Evolutionary conservation across 2,888 invertebrate genomes (phyloP).

Genomic region (Cheilosia impressa): DNA sequence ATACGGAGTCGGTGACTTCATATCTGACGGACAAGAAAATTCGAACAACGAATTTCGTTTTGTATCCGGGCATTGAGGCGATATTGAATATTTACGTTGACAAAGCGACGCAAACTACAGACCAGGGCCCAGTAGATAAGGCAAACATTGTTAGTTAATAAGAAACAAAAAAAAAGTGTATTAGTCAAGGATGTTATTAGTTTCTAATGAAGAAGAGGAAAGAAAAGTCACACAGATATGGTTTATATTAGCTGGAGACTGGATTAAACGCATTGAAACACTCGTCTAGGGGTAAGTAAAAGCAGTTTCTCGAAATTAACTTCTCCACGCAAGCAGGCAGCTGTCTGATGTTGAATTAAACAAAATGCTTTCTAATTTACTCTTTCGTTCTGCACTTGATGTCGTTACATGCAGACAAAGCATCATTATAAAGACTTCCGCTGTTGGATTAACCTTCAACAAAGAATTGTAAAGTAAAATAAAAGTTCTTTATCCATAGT

Average conservation of each 20-base stretch:
- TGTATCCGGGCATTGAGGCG: slow-evolving; percentile 83
- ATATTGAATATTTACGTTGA: slow-evolving; percentile 82
- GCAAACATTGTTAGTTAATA: slow-evolving; percentile 34
- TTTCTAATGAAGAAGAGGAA: slow-evolving; percentile 1
- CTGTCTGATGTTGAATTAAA: too few species aligned
- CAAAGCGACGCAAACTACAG: slow-evolving; percentile 78
- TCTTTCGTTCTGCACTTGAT: too few species aligned
- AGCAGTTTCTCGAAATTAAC: too few species aligned
- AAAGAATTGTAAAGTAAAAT: too few species aligned
- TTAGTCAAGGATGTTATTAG: slow-evolving; percentile 13
- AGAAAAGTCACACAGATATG: not conserved
- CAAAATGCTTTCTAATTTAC: too few species aligned
- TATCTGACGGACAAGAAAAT: slow-evolving; percentile 82
- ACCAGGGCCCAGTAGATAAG: slow-evolving; percentile 33
- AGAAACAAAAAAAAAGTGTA: not conserved
- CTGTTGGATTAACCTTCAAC: too few species aligned
- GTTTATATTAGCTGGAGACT: not conserved
- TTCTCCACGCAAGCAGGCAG: too few species aligned
- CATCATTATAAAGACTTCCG: too few species aligned
- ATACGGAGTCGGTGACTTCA: slow-evolving; percentile 82
- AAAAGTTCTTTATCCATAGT: too few species aligned
- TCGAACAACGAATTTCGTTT: slow-evolving; percentile 80
- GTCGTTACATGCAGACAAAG: too few species aligned
- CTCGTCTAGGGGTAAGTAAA: too few species aligned
- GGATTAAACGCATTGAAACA: too few species aligned